Evolutionary conservation across 1,140 invertebrate genomes (phyloP), one percentile per base, ranked within the genome.

Genomic region (Drosophila serrata): DNA sequence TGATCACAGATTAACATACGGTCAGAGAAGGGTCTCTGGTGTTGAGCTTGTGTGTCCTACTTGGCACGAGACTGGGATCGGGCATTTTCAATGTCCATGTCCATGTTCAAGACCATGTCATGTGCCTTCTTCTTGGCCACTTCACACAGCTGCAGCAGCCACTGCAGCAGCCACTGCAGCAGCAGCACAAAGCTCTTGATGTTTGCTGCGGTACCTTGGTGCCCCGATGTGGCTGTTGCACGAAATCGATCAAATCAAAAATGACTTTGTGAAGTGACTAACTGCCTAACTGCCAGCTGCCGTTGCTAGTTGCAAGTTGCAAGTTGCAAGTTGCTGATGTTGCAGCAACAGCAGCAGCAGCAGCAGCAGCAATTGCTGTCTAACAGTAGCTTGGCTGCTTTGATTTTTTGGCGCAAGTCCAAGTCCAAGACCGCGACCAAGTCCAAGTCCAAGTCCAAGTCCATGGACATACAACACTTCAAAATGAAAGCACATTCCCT

Each of bases 401-500:
- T 69, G 74, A 77, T 77, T 78, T 75, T 77, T 77, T 64, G 74
- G 74, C 75, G 65, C 77, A 40, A 65, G 58, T 45, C 61, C 61
- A 69, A 40, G 46, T 51, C 59, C 67, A 62, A 63, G 55, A 39
- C 68, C 58, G 39, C 51, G 75, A 43, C 78, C 45, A 62, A 65
- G 80, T 45, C 67, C 57, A 58, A 27, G 22, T 29, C 67, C 68
- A 55, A 60, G 56, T 72, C 75, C 74, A 81, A 74, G 79, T 65
- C 79, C 59, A 79, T 76, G 82, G 75, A 87, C 76, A 78, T 62
- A 85, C 82, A 90, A 88, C 85, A 88, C 85, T 90, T 88, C 85
- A 90, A 90, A 90, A 90, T 90, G 86, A 90, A 90, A 90, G 85
- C 85, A 90, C 86, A 90, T 90, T 90, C 86, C 85, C 85, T 90